These are phyloP conservation scores for Leptura quadrifasciata DNA, from an alignment of 2,888 invertebrate genomes.

Conservation along the genomic window DNA sequence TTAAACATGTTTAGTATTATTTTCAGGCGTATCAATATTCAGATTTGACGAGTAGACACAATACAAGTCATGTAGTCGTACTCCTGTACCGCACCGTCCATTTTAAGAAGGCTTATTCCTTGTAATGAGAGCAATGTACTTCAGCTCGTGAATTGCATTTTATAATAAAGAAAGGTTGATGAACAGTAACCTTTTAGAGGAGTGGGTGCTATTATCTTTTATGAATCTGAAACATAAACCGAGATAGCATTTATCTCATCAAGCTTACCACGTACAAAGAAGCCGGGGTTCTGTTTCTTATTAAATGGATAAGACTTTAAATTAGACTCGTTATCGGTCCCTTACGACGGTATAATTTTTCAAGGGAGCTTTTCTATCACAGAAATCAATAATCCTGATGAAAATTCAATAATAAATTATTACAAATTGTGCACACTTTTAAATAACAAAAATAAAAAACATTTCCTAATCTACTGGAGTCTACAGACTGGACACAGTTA, in stretches of 20 bases:
- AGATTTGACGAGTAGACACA: background rate
- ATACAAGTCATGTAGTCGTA: constrained; percentile 2
- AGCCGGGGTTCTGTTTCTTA: background rate
- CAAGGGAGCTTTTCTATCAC: too few relatives aligned
- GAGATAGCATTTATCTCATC: background rate
- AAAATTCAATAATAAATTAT: too few relatives aligned
- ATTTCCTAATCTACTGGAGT: too few relatives aligned
- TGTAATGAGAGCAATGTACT: constrained; percentile 2
- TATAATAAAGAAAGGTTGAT: constrained; percentile 7
- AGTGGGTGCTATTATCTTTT: background rate
- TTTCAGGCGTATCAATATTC: constrained; percentile 4
- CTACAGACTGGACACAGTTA: too few relatives aligned
- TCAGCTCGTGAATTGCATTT: background rate
- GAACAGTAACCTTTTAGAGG: background rate
- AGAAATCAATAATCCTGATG: too few relatives aligned
- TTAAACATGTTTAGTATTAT: background rate
- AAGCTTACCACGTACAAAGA: background rate
- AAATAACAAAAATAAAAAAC: too few relatives aligned
- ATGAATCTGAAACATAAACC: background rate
- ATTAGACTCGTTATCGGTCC: too few relatives aligned
- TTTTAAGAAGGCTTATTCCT: constrained; percentile 2
- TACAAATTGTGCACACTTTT: too few relatives aligned
- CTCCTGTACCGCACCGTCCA: background rate
- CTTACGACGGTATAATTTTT: too few relatives aligned
- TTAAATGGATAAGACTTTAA: background rate